Evolutionary conservation across 1,140 invertebrate species (phyloP).

Genomic region (Hypothenemus hampei): DNA sequence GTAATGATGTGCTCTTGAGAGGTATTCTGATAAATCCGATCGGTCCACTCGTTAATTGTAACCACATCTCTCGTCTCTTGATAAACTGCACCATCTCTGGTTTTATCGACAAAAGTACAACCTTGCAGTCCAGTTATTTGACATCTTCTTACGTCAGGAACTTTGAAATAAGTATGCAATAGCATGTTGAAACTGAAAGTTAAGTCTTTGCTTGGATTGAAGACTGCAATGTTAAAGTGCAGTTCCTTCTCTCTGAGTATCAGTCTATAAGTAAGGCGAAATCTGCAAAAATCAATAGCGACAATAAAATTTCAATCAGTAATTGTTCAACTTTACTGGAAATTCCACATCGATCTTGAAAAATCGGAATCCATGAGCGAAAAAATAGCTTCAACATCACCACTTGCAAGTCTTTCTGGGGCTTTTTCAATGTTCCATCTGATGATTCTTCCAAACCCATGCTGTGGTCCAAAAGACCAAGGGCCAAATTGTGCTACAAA

Average conservation of each 20-base stretch:
- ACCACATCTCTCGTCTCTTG: constrained; percentile 86
- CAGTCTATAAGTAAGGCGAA: constrained; percentile 79
- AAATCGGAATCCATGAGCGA: constrained; percentile 88
- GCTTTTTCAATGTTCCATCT: constrained; percentile 86
- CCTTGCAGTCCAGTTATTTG: constrained; percentile 88
- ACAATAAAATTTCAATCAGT: not conserved
- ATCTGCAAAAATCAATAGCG: constrained; percentile 49
- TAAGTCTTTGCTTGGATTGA: constrained; percentile 84
- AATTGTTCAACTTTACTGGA: constrained; percentile 64
- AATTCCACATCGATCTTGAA: constrained; percentile 91
- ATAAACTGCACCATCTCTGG: constrained; percentile 74
- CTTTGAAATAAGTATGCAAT: constrained; percentile 93
- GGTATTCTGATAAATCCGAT: constrained; percentile 89
- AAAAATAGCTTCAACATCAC: constrained; percentile 87
- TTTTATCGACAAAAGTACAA: constrained; percentile 91
- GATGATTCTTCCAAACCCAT: constrained; percentile 89
- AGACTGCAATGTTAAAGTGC: constrained; percentile 87
- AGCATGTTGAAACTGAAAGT: constrained; percentile 90
- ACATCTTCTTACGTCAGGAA: constrained; percentile 84
- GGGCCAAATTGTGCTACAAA: constrained; percentile 85
- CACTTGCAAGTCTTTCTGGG: constrained; percentile 77
- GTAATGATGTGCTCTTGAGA: constrained; percentile 89
- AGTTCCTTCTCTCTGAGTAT: constrained; percentile 86
- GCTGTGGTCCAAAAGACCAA: constrained; percentile 88
- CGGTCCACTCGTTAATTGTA: constrained; percentile 84